Conservation (phyloP, 2,888 invertebrate genomes). For the Brachypalpus laphriformis region DNA sequence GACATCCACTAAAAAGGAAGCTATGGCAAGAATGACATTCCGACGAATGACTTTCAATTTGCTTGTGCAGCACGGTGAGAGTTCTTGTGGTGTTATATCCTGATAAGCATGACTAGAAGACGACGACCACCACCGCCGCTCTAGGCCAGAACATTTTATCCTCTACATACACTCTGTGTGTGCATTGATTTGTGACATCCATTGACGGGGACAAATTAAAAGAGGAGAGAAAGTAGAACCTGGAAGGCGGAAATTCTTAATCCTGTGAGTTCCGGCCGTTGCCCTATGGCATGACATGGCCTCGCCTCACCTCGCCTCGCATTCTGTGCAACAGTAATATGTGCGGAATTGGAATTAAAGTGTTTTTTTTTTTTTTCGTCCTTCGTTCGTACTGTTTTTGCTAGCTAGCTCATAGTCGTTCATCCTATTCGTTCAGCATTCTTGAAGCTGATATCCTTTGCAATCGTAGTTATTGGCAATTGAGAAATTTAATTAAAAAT, state of each 20-base stretch:
- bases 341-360: conserved; percentile 56
- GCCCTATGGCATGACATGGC: not conserved
- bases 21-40: conserved; percentile 40
- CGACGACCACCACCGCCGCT: too few species aligned
- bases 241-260: conserved; percentile 55
- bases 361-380: conserved; percentile 4
- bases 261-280: conserved; percentile 39
- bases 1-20: not conserved
- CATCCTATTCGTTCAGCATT: conserved; percentile 53
- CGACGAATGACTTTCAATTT: conserved; percentile 68
- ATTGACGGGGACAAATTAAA: conserved; percentile 72
- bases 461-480: conserved; percentile 67
- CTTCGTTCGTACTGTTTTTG: not conserved
- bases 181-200: conserved; percentile 73
- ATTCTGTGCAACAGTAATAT: conserved; percentile 64
- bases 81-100: conserved; percentile 36
- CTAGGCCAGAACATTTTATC: not conserved
- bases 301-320: not conserved
- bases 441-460: conserved; percentile 60
- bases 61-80: conserved; percentile 31
- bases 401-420: conserved; percentile 17
- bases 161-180: not conserved
- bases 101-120: not conserved
- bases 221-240: conserved; percentile 33
- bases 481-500: conserved; percentile 74